Percentiles rank a stretch among this genome's conserved stretches.
These are phyloP conservation scores for Notothenia coriiceps DNA, from an alignment of 2,113 vertebrate species.

Conservation along the genomic window DNA sequence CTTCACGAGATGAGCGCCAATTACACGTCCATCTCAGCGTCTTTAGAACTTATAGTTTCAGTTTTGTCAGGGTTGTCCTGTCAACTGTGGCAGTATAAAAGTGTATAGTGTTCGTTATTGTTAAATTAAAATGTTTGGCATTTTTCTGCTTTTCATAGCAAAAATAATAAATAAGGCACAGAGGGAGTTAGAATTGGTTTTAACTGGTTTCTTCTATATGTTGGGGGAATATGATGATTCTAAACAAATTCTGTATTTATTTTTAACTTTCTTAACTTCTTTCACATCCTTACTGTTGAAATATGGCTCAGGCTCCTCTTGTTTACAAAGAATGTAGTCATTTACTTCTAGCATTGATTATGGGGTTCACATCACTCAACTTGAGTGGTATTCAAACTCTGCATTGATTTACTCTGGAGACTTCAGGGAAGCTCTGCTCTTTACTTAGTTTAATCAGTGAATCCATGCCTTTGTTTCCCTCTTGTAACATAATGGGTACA, in stretches of 20 bases:
- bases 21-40: background rate
- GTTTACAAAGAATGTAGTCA: background rate
- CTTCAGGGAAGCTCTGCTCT: slow-evolving; percentile 39
- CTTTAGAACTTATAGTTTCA: background rate
- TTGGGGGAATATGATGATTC: background rate
- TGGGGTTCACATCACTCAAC: slow-evolving; percentile 30
- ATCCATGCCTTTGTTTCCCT: slow-evolving; percentile 64
- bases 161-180: background rate
- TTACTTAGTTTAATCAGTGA: slow-evolving; percentile 50
- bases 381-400: slow-evolving; percentile 30
- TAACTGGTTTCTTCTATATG: background rate
- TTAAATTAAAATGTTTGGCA: background rate
- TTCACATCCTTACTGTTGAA: background rate
- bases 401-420: slow-evolving; percentile 10
- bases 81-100: background rate
- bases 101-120: background rate
- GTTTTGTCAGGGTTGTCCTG: background rate
- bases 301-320: background rate
- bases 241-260: background rate
- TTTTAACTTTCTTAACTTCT: background rate
- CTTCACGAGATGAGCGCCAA: background rate
- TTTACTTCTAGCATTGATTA: slow-evolving; percentile 37
- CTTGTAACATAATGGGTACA: slow-evolving; percentile 63
- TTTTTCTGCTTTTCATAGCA: background rate
- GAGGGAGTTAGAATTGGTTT: background rate